phyloP scores from a whole-genome alignment of 2,888 invertebrate genomes.

The Actias luna region DNA sequence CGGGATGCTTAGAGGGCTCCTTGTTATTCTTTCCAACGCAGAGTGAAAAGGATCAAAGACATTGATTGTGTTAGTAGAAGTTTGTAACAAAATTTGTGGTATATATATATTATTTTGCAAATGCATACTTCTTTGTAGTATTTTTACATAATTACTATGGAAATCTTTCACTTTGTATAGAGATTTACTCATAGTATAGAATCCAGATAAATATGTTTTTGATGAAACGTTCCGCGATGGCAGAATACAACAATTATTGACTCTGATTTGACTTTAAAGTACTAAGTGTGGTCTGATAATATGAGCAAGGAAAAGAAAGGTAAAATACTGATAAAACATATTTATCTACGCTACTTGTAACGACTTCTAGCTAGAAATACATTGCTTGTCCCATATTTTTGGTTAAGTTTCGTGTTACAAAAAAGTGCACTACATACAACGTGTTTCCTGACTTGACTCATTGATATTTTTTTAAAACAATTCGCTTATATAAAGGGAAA shows the following conservation, averaged over 20 bases:
- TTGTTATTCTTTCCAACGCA: slow-evolving; percentile 1
- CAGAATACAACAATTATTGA: no score
- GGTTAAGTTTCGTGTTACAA: not conserved
- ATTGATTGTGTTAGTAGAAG: not conserved
- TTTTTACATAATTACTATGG: not conserved
- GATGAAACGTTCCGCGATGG: no score
- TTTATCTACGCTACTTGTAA: no score
- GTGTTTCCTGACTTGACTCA: not conserved
- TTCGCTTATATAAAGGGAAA: not conserved
- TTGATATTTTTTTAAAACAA: not conserved
- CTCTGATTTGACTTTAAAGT: no score
- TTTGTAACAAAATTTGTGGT: not conserved
- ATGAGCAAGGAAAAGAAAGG: no score
- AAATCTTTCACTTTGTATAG: not conserved
- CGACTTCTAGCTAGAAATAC: not conserved
- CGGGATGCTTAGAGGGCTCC: slow-evolving; percentile 6
- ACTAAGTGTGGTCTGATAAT: no score
- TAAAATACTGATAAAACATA: no score
- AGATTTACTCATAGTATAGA: no score
- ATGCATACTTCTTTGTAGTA: not conserved
- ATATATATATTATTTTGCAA: not conserved
- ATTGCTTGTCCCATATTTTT: not conserved
- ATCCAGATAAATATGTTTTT: no score
- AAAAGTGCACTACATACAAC: not conserved
- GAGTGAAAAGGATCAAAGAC: slow-evolving; percentile 9